These are phyloP conservation scores for Vidua chalybeata DNA, from an alignment of 2,113 vertebrate species.

Conservation along the genomic window DNA sequence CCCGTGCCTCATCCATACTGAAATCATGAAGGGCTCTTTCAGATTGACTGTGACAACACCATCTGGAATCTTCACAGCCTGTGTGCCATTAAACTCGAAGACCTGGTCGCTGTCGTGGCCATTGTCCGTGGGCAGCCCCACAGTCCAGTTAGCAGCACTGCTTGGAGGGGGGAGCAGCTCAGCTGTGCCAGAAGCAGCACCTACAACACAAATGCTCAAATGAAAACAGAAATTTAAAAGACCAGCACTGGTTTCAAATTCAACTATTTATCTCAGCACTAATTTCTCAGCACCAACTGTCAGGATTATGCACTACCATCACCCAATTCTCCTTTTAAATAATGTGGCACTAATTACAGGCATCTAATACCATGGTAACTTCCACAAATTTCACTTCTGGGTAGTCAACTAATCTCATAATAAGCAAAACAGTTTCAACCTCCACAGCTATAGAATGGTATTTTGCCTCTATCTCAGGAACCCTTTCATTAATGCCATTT, in stretches of 20 bases:
- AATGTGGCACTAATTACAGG: background rate
- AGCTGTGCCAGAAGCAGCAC: slow-evolving; percentile 83
- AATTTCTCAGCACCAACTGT: background rate
- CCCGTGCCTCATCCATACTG: slow-evolving; percentile 96
- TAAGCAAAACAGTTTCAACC: background rate
- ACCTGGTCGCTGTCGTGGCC: slow-evolving; percentile 97
- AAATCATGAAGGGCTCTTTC: slow-evolving; percentile 90
- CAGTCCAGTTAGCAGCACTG: slow-evolving; percentile 88
- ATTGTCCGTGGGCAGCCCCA: slow-evolving; percentile 91
- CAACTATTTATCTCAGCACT: background rate
- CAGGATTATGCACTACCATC: background rate
- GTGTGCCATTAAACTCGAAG: slow-evolving; percentile 97
- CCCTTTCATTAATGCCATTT: background rate
- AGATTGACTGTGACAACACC: slow-evolving; percentile 83
- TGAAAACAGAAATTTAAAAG: background rate
- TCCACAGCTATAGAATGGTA: background rate
- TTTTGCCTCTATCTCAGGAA: background rate
- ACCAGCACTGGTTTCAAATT: background rate
- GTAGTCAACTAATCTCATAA: background rate
- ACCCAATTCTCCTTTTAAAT: background rate
- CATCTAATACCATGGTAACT: background rate
- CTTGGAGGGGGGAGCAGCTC: slow-evolving; percentile 94
- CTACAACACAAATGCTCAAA: slow-evolving; percentile 46
- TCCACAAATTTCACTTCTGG: background rate
- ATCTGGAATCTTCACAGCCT: slow-evolving; percentile 89